Evolutionary conservation across 2,113 vertebrate species (phyloP).

Genomic region (Grallaria varia): DNA sequence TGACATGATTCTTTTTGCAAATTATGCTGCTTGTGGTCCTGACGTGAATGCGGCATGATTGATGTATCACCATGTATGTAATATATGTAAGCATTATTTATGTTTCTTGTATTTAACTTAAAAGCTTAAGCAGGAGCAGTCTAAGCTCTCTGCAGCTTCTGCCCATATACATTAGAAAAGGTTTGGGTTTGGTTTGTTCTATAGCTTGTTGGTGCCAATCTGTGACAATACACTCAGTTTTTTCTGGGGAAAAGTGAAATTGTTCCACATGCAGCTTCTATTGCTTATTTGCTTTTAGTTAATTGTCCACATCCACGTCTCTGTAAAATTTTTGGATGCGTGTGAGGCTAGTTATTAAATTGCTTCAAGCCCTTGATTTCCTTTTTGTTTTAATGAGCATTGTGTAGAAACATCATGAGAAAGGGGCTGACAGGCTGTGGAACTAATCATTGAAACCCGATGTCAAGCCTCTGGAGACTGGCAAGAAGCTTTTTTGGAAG

Average conservation of each 20-base stretch:
- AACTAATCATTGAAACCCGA: background rate
- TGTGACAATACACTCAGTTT: background rate
- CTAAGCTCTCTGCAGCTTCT: background rate
- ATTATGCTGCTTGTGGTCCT: background rate
- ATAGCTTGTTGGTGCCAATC: background rate
- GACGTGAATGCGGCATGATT: background rate
- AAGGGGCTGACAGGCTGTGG: background rate
- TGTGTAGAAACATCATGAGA: background rate
- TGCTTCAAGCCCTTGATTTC: background rate
- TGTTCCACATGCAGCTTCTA: background rate
- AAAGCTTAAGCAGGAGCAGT: background rate
- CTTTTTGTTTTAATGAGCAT: background rate
- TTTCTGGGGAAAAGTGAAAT: background rate
- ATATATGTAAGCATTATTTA: accelerated
- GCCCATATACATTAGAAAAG: background rate
- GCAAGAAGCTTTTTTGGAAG: background rate
- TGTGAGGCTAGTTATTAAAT: background rate
- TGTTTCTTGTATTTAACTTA: background rate
- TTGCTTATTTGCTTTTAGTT: background rate
- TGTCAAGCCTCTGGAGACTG: background rate
- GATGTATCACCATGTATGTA: background rate
- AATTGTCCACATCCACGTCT: background rate
- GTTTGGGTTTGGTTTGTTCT: background rate
- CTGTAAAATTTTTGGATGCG: background rate
- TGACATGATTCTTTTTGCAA: background rate